phyloP scores from a whole-genome alignment of 2,113 vertebrate species.

The Mus pahari region DNA sequence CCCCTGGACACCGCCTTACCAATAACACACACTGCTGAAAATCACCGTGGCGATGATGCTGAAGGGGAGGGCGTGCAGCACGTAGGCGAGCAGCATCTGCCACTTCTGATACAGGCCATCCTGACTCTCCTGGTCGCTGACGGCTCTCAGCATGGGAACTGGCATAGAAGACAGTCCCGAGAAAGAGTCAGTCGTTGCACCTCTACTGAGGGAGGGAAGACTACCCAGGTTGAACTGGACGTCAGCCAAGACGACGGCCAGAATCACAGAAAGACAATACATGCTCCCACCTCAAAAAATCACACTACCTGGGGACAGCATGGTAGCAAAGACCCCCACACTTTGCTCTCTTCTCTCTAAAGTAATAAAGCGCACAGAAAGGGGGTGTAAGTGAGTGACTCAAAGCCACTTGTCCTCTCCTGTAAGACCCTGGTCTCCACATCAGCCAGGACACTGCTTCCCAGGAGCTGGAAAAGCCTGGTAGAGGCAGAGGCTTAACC shows the following conservation, averaged over 20 bases:
- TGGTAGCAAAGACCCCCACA: background rate
- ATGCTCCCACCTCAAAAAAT: background rate
- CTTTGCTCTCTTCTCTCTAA: slow-evolving; percentile 23
- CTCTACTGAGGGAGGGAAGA: background rate
- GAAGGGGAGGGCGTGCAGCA: slow-evolving; percentile 95
- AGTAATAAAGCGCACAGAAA: background rate
- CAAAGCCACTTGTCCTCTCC: background rate
- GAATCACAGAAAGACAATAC: background rate
- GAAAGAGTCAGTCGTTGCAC: background rate
- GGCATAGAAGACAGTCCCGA: slow-evolving; percentile 16
- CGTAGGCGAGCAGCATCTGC: slow-evolving; percentile 97
- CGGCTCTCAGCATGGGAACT: slow-evolving; percentile 93
- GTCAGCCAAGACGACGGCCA: background rate
- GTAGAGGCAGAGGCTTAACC: background rate
- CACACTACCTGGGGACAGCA: background rate
- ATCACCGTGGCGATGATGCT: slow-evolving; percentile 91
- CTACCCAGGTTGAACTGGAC: background rate
- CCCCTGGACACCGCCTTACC: slow-evolving; percentile 85
- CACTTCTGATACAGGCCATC: slow-evolving; percentile 96
- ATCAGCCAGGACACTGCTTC: background rate
- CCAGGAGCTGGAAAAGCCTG: background rate
- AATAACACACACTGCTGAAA: slow-evolving; percentile 94
- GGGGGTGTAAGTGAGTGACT: background rate
- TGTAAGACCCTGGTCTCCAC: background rate
- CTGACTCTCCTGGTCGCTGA: slow-evolving; percentile 95